Evolutionary conservation across 2,113 vertebrate genomes (phyloP), one percentile per base, ranked within the genome.

Genomic region (Balaeniceps rex): DNA sequence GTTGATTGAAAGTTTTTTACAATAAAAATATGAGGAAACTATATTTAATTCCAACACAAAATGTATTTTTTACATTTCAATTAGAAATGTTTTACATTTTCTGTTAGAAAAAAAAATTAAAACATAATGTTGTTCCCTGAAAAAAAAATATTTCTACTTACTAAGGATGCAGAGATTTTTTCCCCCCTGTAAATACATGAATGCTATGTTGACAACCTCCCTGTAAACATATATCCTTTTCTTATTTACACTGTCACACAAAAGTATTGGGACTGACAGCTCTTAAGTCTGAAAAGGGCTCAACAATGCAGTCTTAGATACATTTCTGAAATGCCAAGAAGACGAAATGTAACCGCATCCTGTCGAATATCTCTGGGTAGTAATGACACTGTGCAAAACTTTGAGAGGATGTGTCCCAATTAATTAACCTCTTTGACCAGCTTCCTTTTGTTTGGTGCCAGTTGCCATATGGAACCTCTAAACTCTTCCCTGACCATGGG

Each of bases 401-500:
- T 96, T 97, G 94, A 92, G 98, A 98, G 95, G 94, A 97, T 97
- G 83, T 95, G 96, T 98, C 98, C 94, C 97, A 94, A 96, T 96
- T 98, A 98, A 98, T 97, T 98, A 98, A 98, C 97, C 97, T 98
- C 97, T 98, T 91, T 34, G 94, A 77, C 94, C 93, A 98, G 93
- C 97, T 98, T 97, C 97, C 95, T 96, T 97, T 97, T 94, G 97
- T 97, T 98, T 98, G 98, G 98, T 98, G 97, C 98, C 98, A 98
- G 97, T 96, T 93, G 78, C 97, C 98, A 99, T 98, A 98, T 99
- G 99, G 98, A 99, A 99, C 96, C 98, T 98, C 97, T 99, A 99
- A 99, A 99, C 97, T 87, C 88, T 97, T 98, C 96, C 96, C 96
- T 98, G 96, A 96, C 47, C 61, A 81, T 60, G 49, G 58, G 89